Evolutionary conservation across 2,888 invertebrate genomes (phyloP), one percentile per base, ranked within the genome.

Genomic region (Julus scandinavius): DNA sequence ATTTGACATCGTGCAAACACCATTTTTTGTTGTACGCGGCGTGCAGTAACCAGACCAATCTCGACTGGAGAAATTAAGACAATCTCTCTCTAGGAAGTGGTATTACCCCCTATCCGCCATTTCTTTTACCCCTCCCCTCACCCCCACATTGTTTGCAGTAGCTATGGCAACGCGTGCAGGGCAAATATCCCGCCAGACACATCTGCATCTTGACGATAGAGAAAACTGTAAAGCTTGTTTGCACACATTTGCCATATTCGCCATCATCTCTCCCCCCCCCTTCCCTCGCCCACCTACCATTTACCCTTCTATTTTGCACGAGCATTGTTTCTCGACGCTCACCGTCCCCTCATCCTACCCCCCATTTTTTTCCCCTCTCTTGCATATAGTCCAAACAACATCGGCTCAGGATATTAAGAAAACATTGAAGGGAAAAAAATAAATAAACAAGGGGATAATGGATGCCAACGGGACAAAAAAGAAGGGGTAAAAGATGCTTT

Each of bases 141-240:
- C 72, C 72, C 72, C 72, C 72, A 72, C 72, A 72, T 72, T 72
- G 72, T 72, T 72, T 72, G 72, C 72, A 29, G 72, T 72, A n/a
- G 72, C 29, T 29, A 72, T 72, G 72, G 72, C 72, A 72, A 72
- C 72, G 72, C 29, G 72, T 29, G 72, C 72, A 29, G 72, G 72
- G 72, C 29, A 72, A 72, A 72, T 72, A 72, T 72, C 72, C 72
- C 72, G 72, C 72, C 72, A 72, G 72, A 72, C 72, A 72, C 72
- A 72, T 72, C 72, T 72, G 72, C 72, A 72, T 72, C 72, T 72
- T 72, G 72, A 72, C 72, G 72, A 72, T 72, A 72, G 72, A 72
- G 72, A 72, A 72, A 72, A 72, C 72, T 72, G 72, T 72, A 72
- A 72, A 72, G 72, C 72, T 72, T 72, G 72, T 72, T 72, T 72